Base-by-base conservation (phyloP, 2,797 vertebrate genomes). In the Pseudocheirus occidentalis region DNA sequence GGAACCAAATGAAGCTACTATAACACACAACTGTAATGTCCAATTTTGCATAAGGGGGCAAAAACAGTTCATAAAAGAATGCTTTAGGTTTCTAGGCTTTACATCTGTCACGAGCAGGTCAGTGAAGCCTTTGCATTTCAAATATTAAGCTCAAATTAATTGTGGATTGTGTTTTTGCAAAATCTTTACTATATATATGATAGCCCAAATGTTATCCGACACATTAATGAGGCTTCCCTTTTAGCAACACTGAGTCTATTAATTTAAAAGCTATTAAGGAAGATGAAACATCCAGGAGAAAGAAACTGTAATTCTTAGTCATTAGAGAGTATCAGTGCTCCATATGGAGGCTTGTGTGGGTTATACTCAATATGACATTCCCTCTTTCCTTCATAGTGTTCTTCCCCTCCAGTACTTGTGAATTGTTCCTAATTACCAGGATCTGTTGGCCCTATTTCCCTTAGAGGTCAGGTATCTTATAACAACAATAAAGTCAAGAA, bases 231-330 rank as follows among this genome's bases (percentile, higher is more conserved):
- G 52, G 50, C 31, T 95, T 97, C 97, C 94, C 54, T 54, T 97
- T 98, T 94, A 97, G 92, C 28, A 95, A 62, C 92, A 96, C 96
- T 98, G 96, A 24, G 97, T 97, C 92, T 95, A 95, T 52, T 97
- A 94, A 97, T 97, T 98, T 98, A 98, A 98, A 98, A 97, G 81
- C 92, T 95, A 94, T 97, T 97, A 97, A 97, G 94, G 92, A 97
- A 98, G 94, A 97, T 50, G 28, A 98, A 98, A 87, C 94, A 94
- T 97, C 97, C 91, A 95, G 0, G 16, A 66, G 92, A 62, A 95
- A 56, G 96, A 96, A 98, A 95, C 58, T 96, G 94, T 97, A 96
- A 95, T 96, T 96, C 90, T 96, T 12, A 94, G 91, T 95, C 92
- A 95, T 96, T 96, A 96, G 95, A 91, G 94, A 97, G 94, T 95